These are phyloP conservation scores for Polypedilum vanderplanki DNA, from an alignment of 1,140 invertebrate species.

Conservation along the genomic window DNA sequence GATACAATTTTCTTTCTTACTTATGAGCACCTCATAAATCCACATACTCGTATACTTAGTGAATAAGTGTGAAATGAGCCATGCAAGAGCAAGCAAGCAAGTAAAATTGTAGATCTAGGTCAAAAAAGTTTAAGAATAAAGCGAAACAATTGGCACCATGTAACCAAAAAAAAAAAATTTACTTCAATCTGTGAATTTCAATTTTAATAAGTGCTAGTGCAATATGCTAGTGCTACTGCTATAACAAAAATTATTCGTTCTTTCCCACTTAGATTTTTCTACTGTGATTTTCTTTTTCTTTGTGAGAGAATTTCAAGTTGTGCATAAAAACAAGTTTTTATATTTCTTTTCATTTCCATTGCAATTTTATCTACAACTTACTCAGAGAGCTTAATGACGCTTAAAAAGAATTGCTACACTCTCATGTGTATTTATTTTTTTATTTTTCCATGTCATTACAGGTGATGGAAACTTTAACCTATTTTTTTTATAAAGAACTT, in stretches of 20 bases:
- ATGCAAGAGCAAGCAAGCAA: too few relatives aligned
- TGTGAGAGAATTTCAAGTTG: background rate
- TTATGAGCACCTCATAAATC: too few relatives aligned
- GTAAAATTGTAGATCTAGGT: background rate
- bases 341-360: background rate
- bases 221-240: background rate
- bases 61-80: too few relatives aligned
- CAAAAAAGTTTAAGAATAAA: background rate
- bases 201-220: constrained; percentile 1
- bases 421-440: background rate
- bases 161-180: background rate
- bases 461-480: too few relatives aligned
- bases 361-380: background rate
- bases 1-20: too few relatives aligned
- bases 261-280: background rate
- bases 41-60: too few relatives aligned
- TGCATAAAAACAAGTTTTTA: background rate
- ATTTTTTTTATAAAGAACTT: too few relatives aligned
- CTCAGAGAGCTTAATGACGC: background rate
- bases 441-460: background rate
- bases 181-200: background rate
- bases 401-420: background rate
- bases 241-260: background rate
- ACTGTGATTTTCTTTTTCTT: background rate
- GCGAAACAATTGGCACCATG: background rate